Evolutionary conservation across 2,797 vertebrate species (phyloP).

Genomic region (Hipposideros larvatus): DNA sequence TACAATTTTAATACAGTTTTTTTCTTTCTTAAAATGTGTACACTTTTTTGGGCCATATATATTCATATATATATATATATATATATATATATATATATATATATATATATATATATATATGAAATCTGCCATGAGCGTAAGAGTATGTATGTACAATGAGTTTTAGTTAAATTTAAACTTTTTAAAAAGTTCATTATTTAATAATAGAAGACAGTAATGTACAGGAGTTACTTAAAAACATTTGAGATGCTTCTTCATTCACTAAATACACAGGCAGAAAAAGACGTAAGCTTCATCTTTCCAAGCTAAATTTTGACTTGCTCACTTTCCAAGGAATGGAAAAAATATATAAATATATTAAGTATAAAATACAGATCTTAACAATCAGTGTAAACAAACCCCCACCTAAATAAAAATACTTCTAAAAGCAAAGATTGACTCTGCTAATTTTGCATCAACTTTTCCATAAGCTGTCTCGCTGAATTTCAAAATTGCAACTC

Average conservation of each 20-base stretch:
- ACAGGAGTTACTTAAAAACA: neutral
- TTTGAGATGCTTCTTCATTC: neutral
- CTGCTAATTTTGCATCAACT: neutral
- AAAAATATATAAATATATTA: neutral
- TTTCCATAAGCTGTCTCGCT: neutral
- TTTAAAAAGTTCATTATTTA: slow-evolving; percentile 28
- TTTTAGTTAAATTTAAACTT: slow-evolving; percentile 1
- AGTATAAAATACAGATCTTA: slow-evolving; percentile 6
- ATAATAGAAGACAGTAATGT: neutral
- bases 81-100: too few relatives aligned
- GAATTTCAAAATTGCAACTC: slow-evolving; percentile 18
- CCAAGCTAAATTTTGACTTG: slow-evolving; percentile 21
- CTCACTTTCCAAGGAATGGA: slow-evolving; percentile 10
- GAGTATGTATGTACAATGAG: neutral
- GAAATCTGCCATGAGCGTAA: neutral
- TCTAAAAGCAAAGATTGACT: slow-evolving; percentile 20
- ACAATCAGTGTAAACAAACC: slow-evolving; percentile 21
- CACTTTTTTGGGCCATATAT: too few relatives aligned
- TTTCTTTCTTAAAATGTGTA: too few relatives aligned
- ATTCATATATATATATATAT: too few relatives aligned
- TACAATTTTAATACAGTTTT: too few relatives aligned
- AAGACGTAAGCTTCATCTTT: neutral
- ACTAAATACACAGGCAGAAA: neutral
- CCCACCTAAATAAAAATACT: neutral
- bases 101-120: too few relatives aligned